phyloP scores from a whole-genome alignment of 2,888 invertebrate species.

The Anoplius nigerrimus region DNA sequence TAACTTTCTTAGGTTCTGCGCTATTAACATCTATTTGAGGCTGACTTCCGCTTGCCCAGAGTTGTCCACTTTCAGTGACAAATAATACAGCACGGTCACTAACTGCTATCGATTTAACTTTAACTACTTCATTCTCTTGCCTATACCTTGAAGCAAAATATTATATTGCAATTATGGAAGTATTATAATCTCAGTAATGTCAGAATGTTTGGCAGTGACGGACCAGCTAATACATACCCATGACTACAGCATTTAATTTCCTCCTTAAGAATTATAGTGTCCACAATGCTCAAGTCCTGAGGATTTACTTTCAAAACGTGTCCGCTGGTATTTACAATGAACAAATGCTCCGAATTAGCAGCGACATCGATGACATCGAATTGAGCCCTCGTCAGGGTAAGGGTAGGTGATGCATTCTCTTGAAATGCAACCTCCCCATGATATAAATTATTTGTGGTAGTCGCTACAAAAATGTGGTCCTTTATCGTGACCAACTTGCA shows the following conservation, averaged over 20 bases:
- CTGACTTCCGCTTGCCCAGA: conserved; percentile 84
- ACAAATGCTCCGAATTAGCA: conserved; percentile 79
- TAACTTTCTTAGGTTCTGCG: conserved; percentile 80
- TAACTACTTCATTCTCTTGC: conserved; percentile 79
- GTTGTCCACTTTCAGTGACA: conserved; percentile 81
- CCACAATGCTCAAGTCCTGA: conserved; percentile 77
- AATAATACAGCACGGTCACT: conserved; percentile 81
- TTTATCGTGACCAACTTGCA: conserved; percentile 75
- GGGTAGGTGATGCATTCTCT: conserved; percentile 71
- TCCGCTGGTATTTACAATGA: conserved; percentile 80
- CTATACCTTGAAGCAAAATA: conserved; percentile 73
- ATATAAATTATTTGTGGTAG: conserved; percentile 73
- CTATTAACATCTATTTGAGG: conserved; percentile 81
- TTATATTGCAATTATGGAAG: too few relatives aligned
- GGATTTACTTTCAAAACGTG: conserved; percentile 79
- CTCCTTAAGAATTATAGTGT: conserved; percentile 81
- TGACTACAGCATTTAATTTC: conserved; percentile 82
- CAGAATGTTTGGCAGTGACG: neutral
- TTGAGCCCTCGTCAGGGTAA: conserved; percentile 76
- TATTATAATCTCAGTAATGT: neutral
- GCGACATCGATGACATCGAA: conserved; percentile 81
- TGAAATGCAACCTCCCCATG: conserved; percentile 70
- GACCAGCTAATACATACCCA: conserved; percentile 70
- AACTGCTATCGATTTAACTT: conserved; percentile 80
- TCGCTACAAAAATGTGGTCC: conserved; percentile 75